phyloP scores from a whole-genome alignment of 2,797 vertebrate species.

The Sebastes matsubarae region DNA sequence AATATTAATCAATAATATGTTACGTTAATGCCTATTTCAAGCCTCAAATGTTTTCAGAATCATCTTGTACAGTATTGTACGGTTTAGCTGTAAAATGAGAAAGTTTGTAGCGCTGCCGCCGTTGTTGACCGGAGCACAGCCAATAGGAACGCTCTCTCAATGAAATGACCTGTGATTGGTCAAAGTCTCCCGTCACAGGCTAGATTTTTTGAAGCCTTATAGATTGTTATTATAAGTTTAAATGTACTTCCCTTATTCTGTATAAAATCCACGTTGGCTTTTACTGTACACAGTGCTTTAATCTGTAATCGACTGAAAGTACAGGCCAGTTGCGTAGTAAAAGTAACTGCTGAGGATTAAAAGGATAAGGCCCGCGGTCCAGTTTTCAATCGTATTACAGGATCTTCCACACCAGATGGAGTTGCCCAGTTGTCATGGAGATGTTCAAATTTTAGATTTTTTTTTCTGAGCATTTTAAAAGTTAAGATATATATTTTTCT shows the following conservation, averaged over 20 bases:
- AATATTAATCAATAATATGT: too few relatives aligned
- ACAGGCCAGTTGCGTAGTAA: neutral
- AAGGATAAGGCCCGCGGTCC: neutral
- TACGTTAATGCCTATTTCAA: accelerated
- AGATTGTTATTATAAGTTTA: neutral
- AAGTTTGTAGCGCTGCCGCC: too few relatives aligned
- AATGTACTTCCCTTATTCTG: neutral
- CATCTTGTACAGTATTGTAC: too few relatives aligned
- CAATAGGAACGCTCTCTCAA: too few relatives aligned
- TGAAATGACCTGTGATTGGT: too few relatives aligned
- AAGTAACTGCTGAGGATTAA: neutral
- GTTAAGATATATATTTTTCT: neutral
- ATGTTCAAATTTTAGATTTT: neutral
- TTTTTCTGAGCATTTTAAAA: neutral
- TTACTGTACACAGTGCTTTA: neutral
- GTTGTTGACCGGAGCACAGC: too few relatives aligned
- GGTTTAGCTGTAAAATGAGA: too few relatives aligned
- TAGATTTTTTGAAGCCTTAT: too few relatives aligned
- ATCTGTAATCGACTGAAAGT: neutral
- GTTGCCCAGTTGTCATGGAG: neutral
- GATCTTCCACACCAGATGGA: neutral
- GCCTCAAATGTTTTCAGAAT: too few relatives aligned
- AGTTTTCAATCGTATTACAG: neutral
- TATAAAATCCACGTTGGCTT: neutral
- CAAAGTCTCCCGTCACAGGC: accelerated